Evolutionary conservation across 2,888 invertebrate species (phyloP).

Genomic region (Lymantria monacha): DNA sequence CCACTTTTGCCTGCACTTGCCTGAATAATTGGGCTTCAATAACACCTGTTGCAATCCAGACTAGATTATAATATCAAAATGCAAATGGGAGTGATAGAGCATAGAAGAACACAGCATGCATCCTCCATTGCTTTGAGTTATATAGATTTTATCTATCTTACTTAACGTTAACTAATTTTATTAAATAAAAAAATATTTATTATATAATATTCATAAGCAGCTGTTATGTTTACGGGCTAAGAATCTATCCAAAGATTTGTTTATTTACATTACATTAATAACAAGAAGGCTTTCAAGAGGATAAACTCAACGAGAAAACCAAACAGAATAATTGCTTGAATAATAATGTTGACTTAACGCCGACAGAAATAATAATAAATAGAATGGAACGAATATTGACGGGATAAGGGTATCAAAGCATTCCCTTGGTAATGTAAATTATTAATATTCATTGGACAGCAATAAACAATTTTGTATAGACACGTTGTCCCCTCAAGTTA

Average conservation of each 20-base stretch:
- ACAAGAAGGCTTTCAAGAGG: conserved; percentile 8
- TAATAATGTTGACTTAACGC: conserved; percentile 50
- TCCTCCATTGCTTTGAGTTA: no score
- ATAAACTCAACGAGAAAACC: conserved; percentile 16
- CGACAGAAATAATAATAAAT: conserved; percentile 51
- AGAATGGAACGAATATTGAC: conserved; percentile 32
- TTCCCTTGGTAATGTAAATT: conserved; percentile 37
- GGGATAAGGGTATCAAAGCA: conserved; percentile 29
- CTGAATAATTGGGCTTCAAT: no score
- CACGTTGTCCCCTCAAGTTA: conserved; percentile 31
- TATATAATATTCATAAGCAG: no score
- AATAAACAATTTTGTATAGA: conserved; percentile 36
- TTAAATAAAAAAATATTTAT: no score
- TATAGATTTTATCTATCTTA: no score
- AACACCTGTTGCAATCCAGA: no score
- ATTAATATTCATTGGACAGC: conserved; percentile 48
- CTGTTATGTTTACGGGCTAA: background rate
- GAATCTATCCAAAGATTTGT: background rate
- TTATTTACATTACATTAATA: conserved; percentile 12
- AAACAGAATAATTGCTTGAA: conserved; percentile 34
- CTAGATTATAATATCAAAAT: no score
- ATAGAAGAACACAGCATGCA: no score
- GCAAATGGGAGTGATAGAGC: no score
- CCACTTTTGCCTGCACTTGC: no score
- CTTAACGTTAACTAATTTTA: no score